phyloP scores from a whole-genome alignment of 2,113 vertebrate genomes.

The Hippoglossus stenolepis region DNA sequence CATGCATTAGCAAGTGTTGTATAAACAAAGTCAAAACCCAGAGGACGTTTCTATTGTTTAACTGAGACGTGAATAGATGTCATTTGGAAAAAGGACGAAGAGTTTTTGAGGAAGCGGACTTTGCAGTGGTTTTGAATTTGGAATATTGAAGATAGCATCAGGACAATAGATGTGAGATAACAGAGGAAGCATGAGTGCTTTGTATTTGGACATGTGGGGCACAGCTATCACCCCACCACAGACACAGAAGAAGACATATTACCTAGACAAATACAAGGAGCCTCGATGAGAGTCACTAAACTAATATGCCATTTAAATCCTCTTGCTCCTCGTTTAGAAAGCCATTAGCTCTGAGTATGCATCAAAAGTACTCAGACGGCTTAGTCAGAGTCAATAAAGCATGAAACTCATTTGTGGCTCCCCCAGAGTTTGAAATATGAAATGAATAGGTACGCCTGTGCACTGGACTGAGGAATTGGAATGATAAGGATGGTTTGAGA shows the following conservation, averaged over 20 bases:
- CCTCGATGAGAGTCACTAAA: conserved; percentile 67
- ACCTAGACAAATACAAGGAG: conserved; percentile 66
- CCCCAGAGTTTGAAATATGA: conserved; percentile 74
- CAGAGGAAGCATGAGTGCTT: conserved; percentile 15
- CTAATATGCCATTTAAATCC: conserved; percentile 76
- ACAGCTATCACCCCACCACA: conserved; percentile 17
- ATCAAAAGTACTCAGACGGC: conserved; percentile 72
- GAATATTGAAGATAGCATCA: conserved; percentile 20
- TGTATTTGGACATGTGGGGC: conserved; percentile 22
- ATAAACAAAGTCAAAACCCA: conserved; percentile 54
- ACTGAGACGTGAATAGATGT: not conserved
- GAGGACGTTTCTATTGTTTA: conserved; percentile 31
- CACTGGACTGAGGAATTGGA: conserved; percentile 24
- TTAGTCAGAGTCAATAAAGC: conserved; percentile 80
- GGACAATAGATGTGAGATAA: conserved; percentile 33
- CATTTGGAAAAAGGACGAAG: not conserved
- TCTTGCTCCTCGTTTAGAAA: conserved; percentile 73
- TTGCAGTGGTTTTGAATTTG: not conserved
- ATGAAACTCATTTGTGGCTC: conserved; percentile 77
- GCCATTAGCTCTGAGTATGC: conserved; percentile 76
- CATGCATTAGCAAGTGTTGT: conserved; percentile 3
- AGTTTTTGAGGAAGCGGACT: not conserved
- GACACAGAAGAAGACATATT: conserved; percentile 39
- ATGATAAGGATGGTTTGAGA: conserved; percentile 49
- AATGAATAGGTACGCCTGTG: conserved; percentile 69